Percentiles rank a stretch among this genome's conserved stretches.
These are phyloP conservation scores for Muschampia plurimacula DNA, from an alignment of 2,888 invertebrate genomes.

Conservation along the genomic window DNA sequence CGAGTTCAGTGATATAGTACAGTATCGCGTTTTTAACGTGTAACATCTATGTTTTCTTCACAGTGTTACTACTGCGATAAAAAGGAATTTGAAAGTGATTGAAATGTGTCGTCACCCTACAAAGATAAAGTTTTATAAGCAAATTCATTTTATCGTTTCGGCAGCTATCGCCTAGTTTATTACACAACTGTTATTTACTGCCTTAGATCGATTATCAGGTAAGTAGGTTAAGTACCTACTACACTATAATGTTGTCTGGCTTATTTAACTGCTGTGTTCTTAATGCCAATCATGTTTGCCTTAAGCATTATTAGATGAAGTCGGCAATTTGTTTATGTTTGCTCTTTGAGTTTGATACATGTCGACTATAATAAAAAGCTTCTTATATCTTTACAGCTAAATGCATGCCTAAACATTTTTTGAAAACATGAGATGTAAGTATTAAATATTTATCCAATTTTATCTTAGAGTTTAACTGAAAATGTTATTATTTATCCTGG, in stretches of 20 bases:
- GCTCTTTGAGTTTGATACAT: not conserved
- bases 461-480: too few species aligned
- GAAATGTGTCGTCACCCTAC: conserved; percentile 19
- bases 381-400: too few species aligned
- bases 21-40: conserved; percentile 33
- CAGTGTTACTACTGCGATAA: not conserved
- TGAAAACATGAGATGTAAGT: too few species aligned
- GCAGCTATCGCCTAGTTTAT: conserved; percentile 12
- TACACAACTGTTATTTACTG: conserved; percentile 30
- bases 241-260: conserved; percentile 18
- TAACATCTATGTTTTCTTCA: conserved; percentile 15
- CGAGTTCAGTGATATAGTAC: conserved; percentile 57
- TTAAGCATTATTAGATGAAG: conserved; percentile 4
- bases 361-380: not conserved
- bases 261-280: conserved; percentile 13
- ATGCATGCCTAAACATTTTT: too few species aligned
- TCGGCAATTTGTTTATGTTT: conserved; percentile 3
- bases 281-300: conserved; percentile 14
- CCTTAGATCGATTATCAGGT: conserved; percentile 39
- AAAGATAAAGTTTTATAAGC: conserved; percentile 26
- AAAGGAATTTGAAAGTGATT: conserved; percentile 20
- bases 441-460: too few species aligned
- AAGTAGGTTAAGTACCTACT: conserved; percentile 40
- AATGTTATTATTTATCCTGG: too few species aligned
- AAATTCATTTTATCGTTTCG: conserved; percentile 28